phyloP scores from a whole-genome alignment of 2,888 invertebrate genomes.

The Acrobasis consociella region DNA sequence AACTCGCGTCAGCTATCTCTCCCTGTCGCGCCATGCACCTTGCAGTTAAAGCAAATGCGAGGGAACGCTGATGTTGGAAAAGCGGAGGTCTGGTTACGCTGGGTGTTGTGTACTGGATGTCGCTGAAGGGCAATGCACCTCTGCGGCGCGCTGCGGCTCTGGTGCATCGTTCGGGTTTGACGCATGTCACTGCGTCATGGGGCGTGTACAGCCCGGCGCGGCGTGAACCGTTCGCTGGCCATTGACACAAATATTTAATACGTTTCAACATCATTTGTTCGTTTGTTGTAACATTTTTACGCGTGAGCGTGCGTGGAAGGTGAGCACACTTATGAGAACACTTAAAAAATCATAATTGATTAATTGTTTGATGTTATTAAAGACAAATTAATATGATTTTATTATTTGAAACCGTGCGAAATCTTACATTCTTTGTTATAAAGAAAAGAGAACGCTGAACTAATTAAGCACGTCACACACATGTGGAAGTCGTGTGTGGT shows the following conservation, averaged over 20 bases:
- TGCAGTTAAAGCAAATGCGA: slow-evolving; percentile 32
- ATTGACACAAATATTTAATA: slow-evolving; percentile 12
- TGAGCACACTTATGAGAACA: too few species aligned
- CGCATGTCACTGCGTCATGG: slow-evolving; percentile 79
- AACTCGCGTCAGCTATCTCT: slow-evolving; percentile 34
- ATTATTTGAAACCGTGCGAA: neutral
- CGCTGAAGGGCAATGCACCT: slow-evolving; percentile 50
- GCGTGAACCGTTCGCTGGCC: slow-evolving; percentile 21
- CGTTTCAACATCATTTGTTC: neutral
- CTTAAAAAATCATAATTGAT: too few species aligned
- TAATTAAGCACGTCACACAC: slow-evolving; percentile 18
- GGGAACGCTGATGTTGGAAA: slow-evolving; percentile 33
- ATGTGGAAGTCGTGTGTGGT: slow-evolving; percentile 38
- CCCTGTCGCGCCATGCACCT: slow-evolving; percentile 19
- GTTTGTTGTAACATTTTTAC: slow-evolving; percentile 14
- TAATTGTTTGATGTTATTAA: too few species aligned
- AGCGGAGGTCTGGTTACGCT: slow-evolving; percentile 30
- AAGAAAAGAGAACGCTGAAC: neutral
- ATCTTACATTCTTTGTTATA: neutral
- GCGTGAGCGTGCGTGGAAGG: neutral
- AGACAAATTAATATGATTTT: too few species aligned
- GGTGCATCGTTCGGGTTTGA: slow-evolving; percentile 71
- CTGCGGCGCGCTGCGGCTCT: slow-evolving; percentile 57
- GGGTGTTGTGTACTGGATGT: slow-evolving; percentile 36
- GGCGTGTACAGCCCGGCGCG: slow-evolving; percentile 60